Evolutionary conservation across 2,888 invertebrate genomes (phyloP).

Genomic region (Sisyra nigra): DNA sequence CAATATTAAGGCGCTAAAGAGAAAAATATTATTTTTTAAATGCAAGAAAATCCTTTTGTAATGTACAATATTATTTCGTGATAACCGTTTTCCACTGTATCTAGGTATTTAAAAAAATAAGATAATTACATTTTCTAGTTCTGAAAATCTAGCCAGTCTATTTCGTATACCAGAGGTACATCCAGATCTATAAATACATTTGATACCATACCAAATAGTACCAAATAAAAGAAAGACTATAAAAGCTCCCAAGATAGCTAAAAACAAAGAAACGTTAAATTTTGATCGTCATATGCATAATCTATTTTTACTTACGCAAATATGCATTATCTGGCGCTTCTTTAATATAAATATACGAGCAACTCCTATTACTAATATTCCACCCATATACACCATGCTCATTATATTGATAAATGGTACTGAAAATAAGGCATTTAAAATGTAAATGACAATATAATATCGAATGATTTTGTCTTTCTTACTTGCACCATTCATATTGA

Average conservation of each 20-base stretch:
- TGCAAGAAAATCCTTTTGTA: too few relatives aligned
- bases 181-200: constrained; percentile 26
- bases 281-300: background rate
- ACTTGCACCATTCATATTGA: constrained; percentile 18
- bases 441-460: background rate
- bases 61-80: too few relatives aligned
- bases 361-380: constrained; percentile 22
- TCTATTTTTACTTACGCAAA: constrained; percentile 22
- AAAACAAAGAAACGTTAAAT: constrained; percentile 13
- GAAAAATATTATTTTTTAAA: too few relatives aligned
- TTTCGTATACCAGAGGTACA: constrained; percentile 15
- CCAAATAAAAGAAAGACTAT: constrained; percentile 27
- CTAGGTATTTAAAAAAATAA: too few relatives aligned
- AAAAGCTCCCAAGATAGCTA: constrained; percentile 27
- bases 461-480: constrained; percentile 12
- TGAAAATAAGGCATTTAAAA: constrained; percentile 12
- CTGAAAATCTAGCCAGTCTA: constrained; percentile 15
- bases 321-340: constrained; percentile 27
- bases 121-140: constrained; percentile 23
- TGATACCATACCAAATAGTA: constrained; percentile 29
- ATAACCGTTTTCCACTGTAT: too few relatives aligned
- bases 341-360: constrained; percentile 22
- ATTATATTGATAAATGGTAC: constrained; percentile 20
- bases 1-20: too few relatives aligned
- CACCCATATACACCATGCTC: constrained; percentile 28